Conservation (phyloP, 2,113 vertebrate species). For the Tichodroma muraria region DNA sequence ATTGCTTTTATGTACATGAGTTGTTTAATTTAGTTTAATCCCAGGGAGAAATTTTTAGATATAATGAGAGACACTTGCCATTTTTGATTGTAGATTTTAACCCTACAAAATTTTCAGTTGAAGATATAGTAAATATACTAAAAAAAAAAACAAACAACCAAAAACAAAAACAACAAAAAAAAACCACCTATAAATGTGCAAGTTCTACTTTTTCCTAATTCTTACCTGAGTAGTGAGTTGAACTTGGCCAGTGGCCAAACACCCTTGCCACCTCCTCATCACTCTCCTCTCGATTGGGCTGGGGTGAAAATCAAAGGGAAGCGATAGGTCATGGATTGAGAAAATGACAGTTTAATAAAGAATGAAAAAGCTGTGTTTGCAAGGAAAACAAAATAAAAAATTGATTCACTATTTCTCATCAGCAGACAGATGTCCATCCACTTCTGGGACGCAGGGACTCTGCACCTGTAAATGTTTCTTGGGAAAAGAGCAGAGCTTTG, state of each 20-base stretch:
- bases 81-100: not conserved
- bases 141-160: no score
- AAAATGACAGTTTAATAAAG: not conserved
- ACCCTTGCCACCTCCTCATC: rapidly evolving
- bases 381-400: not conserved
- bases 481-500: not conserved
- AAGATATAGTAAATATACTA: not conserved
- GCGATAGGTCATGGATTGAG: not conserved
- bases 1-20: not conserved
- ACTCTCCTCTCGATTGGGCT: not conserved
- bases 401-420: not conserved
- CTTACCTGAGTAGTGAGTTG: not conserved
- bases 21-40: not conserved
- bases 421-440: not conserved
- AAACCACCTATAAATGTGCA: no score
- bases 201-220: not conserved
- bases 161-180: no score
- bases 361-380: not conserved
- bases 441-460: not conserved
- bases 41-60: not conserved
- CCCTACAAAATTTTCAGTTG: not conserved
- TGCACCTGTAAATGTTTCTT: not conserved
- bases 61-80: not conserved
- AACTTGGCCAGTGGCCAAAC: not conserved
- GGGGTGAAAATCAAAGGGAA: not conserved